Evolutionary conservation across 2,888 invertebrate species (phyloP).

Genomic region (Troglohyphantes excavatus): DNA sequence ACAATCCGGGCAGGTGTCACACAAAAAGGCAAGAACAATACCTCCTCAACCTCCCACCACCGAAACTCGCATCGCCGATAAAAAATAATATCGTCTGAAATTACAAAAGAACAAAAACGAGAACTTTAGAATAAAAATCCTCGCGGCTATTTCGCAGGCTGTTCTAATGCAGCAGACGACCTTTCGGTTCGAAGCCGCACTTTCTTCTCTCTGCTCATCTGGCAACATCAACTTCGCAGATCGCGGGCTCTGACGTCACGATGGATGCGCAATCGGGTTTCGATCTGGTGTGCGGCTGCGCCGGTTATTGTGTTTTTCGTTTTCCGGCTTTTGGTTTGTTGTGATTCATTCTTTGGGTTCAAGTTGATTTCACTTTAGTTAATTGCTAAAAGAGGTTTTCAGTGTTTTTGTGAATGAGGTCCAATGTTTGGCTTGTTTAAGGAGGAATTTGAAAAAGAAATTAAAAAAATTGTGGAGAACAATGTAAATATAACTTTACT

Average conservation of each 20-base stretch:
- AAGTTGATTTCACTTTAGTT: no score
- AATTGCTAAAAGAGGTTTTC: no score
- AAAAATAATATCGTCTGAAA: not conserved
- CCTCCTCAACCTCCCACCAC: not conserved
- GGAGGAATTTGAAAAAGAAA: no score
- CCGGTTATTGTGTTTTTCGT: slow-evolving; percentile 7
- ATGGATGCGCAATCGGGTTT: not conserved
- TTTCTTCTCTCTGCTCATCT: slow-evolving; percentile 41
- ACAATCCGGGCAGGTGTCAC: slow-evolving; percentile 11
- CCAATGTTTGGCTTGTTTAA: no score
- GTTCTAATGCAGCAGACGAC: slow-evolving; percentile 61
- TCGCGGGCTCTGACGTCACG: slow-evolving; percentile 65
- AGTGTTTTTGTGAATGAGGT: no score
- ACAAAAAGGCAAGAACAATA: slow-evolving; percentile 16
- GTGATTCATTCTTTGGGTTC: no score
- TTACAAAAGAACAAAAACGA: not conserved
- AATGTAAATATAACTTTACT: no score
- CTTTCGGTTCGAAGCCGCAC: slow-evolving; percentile 46
- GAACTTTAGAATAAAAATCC: not conserved
- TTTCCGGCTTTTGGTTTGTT: not conserved
- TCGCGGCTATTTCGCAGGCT: slow-evolving; percentile 24
- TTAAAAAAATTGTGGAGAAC: no score
- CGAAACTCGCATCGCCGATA: slow-evolving; percentile 2
- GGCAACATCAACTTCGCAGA: slow-evolving; percentile 68
- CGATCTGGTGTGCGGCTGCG: not conserved